Conservation (phyloP, 2,888 invertebrate genomes). For the Lissonota sp. region DNA sequence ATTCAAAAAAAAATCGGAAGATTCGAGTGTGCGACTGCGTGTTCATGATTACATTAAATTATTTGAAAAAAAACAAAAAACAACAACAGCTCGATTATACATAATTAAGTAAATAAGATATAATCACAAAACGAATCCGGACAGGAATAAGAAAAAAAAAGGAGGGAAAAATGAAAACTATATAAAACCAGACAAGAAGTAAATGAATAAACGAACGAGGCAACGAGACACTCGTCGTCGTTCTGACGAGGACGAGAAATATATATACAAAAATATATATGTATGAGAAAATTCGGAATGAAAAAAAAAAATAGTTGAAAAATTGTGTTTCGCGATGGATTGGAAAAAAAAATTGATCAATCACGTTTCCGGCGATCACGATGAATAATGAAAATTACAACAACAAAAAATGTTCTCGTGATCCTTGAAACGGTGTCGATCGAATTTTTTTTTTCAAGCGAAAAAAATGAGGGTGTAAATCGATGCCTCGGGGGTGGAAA, state of each 20-base stretch:
- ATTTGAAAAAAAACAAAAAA: constrained; percentile 35
- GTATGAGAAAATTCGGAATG: constrained; percentile 11
- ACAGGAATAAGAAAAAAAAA: background rate
- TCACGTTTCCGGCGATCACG: constrained; percentile 26
- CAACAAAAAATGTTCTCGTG: constrained; percentile 15
- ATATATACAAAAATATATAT: constrained; percentile 14
- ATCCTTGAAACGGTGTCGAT: constrained; percentile 35
- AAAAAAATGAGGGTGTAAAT: constrained; percentile 1
- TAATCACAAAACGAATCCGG: constrained; percentile 51
- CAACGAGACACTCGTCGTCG: constrained; percentile 56
- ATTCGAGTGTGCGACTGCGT: constrained; percentile 78
- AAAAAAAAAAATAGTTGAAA: constrained; percentile 42
- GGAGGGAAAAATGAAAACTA: constrained; percentile 35
- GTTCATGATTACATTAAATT: constrained; percentile 76
- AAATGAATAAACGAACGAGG: constrained; percentile 36
- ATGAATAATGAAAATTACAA: constrained; percentile 17
- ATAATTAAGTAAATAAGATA: constrained; percentile 58
- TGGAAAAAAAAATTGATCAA: background rate
- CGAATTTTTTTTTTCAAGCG: constrained; percentile 32
- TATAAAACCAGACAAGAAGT: constrained; percentile 27
- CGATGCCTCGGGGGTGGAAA: constrained; percentile 24
- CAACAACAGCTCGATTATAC: constrained; percentile 54
- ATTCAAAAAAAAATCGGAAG: constrained; percentile 49
- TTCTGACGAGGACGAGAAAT: constrained; percentile 30
- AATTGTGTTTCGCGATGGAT: constrained; percentile 36